Evolutionary conservation across 2,888 invertebrate genomes (phyloP), one percentile per base, ranked within the genome.

Genomic region (Lepeophtheirus nordmannii): DNA sequence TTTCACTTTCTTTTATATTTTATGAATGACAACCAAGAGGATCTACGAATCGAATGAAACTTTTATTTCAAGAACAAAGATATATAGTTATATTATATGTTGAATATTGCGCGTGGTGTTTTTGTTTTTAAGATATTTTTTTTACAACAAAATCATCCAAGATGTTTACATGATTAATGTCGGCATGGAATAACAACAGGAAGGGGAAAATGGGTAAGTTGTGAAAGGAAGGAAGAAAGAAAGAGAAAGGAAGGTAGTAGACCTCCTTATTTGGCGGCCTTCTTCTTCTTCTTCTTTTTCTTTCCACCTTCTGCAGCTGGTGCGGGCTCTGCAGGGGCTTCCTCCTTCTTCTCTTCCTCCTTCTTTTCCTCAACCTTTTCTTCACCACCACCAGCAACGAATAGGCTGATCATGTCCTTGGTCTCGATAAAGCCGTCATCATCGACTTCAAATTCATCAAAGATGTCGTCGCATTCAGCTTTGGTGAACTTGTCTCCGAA

Each of bases 401-500:
- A 68, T 67, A 70, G 68, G 60, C 67, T 66, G n/a, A 70, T 65
- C 46, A 70, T 68, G 20, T 65, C 68, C 60, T 68, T 60, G 67
- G 67, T 41, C 59, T 68, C 67, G 46, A 70, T 68, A 46, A 68
- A 68, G 61, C 67, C 67, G 68, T 70, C 69, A 59, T 70, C 70
- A 60, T 70, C 70, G 56, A 69, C 40, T 1, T 70, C 70, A 62
- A 70, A 68, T 59, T 69, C 67, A 59, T 68, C 70, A 66, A 70
- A 70, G 63, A 68, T 68, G 39, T 69, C 70, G 46, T 69, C 69
- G 41, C 83, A 82, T 75, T 84, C 84, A 69, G 79, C 79, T 59
- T 78, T 77, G 0, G 81, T 80, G 72, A 84, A 81, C 72, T 80
- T 80, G 71, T 84, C 84, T 7, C 84, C 84, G 74, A 80, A 81